phyloP scores from a whole-genome alignment of 2,113 vertebrate species.

The Toxostoma redivivum region DNA sequence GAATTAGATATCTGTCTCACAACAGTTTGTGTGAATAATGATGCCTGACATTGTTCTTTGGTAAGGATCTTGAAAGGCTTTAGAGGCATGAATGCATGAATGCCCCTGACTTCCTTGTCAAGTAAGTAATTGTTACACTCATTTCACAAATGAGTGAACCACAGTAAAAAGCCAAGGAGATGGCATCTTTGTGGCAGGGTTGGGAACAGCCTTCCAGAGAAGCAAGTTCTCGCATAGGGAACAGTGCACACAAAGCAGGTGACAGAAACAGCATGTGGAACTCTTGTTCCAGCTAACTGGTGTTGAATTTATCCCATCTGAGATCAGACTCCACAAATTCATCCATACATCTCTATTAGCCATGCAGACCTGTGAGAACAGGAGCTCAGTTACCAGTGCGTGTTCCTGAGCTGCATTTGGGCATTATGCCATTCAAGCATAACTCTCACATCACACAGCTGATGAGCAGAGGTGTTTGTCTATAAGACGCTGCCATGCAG shows the following conservation, averaged over 20 bases:
- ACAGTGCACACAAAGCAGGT: not conserved
- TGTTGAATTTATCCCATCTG: not conserved
- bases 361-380: not conserved
- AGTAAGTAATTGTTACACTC: not conserved
- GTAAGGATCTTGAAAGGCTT: not conserved
- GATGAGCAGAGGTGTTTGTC: not conserved
- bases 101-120: not conserved
- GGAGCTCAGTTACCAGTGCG: not conserved
- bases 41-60: not conserved
- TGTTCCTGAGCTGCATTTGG: not conserved
- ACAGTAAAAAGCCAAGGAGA: not conserved
- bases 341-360: not conserved
- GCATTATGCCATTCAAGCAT: not conserved
- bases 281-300: not conserved
- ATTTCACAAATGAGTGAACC: not conserved
- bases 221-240: not conserved
- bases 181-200: not conserved
- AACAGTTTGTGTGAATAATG: constrained; percentile 2
- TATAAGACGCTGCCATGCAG: not conserved
- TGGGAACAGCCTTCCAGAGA: not conserved
- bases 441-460: not conserved
- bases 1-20: not conserved
- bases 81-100: not conserved
- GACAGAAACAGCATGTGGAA: not conserved
- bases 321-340: not conserved